Evolutionary conservation across 2,113 vertebrate species (phyloP).

Genomic region (Salvator merianae): DNA sequence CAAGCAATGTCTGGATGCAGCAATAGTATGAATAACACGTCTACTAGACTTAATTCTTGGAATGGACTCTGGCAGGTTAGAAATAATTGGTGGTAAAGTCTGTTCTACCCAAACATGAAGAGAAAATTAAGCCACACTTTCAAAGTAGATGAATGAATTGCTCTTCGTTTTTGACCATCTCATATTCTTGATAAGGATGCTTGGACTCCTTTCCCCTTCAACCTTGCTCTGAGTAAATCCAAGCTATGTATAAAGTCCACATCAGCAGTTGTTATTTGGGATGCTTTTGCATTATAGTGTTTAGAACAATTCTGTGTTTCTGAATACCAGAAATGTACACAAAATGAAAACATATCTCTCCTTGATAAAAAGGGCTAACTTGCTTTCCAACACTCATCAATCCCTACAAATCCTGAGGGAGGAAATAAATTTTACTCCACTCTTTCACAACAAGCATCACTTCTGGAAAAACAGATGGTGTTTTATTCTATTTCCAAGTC

Average conservation of each 20-base stretch:
- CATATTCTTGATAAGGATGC: background rate
- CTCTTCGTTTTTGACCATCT: background rate
- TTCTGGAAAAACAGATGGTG: constrained; percentile 11
- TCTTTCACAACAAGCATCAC: constrained; percentile 14
- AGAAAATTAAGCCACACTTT: background rate
- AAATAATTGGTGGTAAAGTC: background rate
- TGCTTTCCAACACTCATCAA: background rate
- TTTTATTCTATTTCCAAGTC: background rate
- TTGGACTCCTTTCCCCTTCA: background rate
- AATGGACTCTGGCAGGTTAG: background rate
- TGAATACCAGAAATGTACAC: no score
- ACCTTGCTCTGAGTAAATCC: background rate
- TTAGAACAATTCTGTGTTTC: no score
- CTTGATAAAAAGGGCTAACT: no score
- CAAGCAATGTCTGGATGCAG: no score
- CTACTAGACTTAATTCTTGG: background rate
- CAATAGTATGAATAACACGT: background rate
- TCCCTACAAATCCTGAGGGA: background rate
- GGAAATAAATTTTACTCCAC: background rate
- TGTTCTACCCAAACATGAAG: background rate
- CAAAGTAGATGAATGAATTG: background rate
- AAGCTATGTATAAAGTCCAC: no score
- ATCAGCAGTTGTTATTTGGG: no score
- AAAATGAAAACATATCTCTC: no score
- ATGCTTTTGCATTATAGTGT: no score